Conservation (phyloP, 2,888 invertebrate species). For the Dasypolia templi region DNA sequence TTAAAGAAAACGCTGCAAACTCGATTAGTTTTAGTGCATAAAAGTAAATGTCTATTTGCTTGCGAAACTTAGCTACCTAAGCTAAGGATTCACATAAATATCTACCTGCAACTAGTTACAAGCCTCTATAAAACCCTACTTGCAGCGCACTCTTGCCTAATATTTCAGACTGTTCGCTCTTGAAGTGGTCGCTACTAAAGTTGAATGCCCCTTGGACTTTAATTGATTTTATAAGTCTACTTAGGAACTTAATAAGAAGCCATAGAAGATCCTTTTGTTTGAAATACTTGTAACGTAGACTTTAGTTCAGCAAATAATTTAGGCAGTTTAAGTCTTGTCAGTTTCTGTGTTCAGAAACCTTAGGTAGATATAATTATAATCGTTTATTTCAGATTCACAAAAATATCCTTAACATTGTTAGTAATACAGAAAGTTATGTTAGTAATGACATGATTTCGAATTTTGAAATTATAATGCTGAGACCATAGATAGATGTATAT, state of each 20-base stretch:
- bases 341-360: constrained; percentile 4
- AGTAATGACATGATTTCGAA: background rate
- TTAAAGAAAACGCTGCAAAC: background rate
- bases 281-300: constrained; percentile 29
- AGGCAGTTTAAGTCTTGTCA: constrained; percentile 20
- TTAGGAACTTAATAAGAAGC: constrained; percentile 64
- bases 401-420: too few species aligned
- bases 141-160: constrained; percentile 28
- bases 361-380: too few species aligned
- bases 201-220: constrained; percentile 56
- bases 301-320: constrained; percentile 36
- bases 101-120: background rate
- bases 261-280: constrained; percentile 51
- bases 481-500: background rate
- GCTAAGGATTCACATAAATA: constrained; percentile 1
- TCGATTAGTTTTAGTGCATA: constrained; percentile 3
- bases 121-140: constrained; percentile 23
- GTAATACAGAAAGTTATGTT: too few species aligned
- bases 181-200: constrained; percentile 39
- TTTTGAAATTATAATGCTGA: background rate
- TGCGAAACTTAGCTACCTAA: background rate
- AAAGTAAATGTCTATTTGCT: constrained; percentile 6
- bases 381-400: too few species aligned
- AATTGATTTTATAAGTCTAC: constrained; percentile 68
- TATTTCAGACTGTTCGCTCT: constrained; percentile 47